A percentile compares a stretch with the other conserved stretches of the same genome.
These are phyloP conservation scores for Gouania willdenowi DNA, from an alignment of 2,797 vertebrate species.

Conservation along the genomic window DNA sequence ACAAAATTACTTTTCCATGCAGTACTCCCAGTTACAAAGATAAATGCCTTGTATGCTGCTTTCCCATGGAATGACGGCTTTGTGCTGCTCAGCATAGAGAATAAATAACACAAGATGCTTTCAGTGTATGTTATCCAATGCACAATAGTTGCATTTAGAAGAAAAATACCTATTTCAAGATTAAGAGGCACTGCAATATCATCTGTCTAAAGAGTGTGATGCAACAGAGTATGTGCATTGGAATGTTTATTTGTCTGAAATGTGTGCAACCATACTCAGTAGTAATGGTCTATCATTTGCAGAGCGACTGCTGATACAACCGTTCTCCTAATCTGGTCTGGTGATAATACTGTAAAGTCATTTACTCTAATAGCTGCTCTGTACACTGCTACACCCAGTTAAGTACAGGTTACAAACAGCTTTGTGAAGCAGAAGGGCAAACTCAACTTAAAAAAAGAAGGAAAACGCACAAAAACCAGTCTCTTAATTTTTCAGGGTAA, in stretches of 20 bases:
- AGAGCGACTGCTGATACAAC: constrained; percentile 67
- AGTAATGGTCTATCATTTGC: constrained; percentile 63
- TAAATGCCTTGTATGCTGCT: constrained; percentile 14
- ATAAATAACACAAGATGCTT: constrained; percentile 9
- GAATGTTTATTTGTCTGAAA: constrained; percentile 45
- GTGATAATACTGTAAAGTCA: constrained; percentile 64
- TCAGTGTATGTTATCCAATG: constrained; percentile 4
- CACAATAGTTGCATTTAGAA: neutral
- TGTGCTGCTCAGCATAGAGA: constrained; percentile 2
- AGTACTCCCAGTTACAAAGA: constrained; percentile 31
- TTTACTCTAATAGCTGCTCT: constrained; percentile 71
- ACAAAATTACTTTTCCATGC: constrained; percentile 54
- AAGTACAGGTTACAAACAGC: constrained; percentile 67
- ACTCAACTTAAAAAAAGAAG: constrained; percentile 33
- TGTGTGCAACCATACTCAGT: constrained; percentile 27
- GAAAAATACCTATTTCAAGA: too few relatives aligned
- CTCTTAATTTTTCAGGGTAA: constrained; percentile 50
- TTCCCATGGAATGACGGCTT: constrained; percentile 6
- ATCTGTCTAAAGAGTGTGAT: too few relatives aligned
- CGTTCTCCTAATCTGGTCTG: constrained; percentile 60
- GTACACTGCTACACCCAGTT: constrained; percentile 70
- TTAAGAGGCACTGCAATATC: too few relatives aligned
- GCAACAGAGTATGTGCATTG: constrained; percentile 17
- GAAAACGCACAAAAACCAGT: constrained; percentile 42
- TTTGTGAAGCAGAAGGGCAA: constrained; percentile 38